Base-by-base conservation (phyloP, 2,888 invertebrate species). In the Parasteatoda lunata region DNA sequence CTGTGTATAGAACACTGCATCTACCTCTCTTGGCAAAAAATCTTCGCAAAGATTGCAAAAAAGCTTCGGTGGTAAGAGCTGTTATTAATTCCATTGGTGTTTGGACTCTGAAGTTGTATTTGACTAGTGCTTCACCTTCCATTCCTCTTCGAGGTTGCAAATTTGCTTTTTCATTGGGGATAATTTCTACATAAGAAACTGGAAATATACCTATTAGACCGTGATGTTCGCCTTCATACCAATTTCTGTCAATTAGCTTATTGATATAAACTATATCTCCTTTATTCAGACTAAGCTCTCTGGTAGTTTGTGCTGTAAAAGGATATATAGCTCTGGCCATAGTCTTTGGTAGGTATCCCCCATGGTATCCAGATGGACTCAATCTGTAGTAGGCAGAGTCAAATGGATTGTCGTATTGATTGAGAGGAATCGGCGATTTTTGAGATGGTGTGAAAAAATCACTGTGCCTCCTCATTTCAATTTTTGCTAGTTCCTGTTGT, bases 51-150 rank as follows among this genome's bases (percentile, higher is more conserved):
- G n/a, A n/a, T n/a, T n/a, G n/a, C n/a, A n/a, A n/a, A n/a, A n/a
- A n/a, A n/a, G n/a, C n/a, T n/a, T n/a, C n/a, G n/a, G n/a, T n/a
- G n/a, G n/a, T n/a, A n/a, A n/a, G n/a, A n/a, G n/a, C n/a, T n/a
- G n/a, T n/a, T n/a, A n/a, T n/a, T 71, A 98, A 93, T 92, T 98
- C 98, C 65, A 98, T 94, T 91, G 96, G 96, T 1, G 97, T 97
- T 92, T 98, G 98, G 52, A 98, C 97, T 87, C 95, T 95, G 93
- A 98, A 98, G 92, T 97, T 97, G 93, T 96, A 98, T 92, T 97
- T 97, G 79, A 97, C 98, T 91, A 96, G 94, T 0, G 97, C 98
- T 91, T 97, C 95, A 13, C 98, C 98, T 93, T 98, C 98, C 5
- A 70, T 82, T 2, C 81, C 78, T 52, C 82, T 88, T 3, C 79